phyloP scores from a whole-genome alignment of 2,797 vertebrate genomes.

The Pipistrellus pipistrellus region DNA sequence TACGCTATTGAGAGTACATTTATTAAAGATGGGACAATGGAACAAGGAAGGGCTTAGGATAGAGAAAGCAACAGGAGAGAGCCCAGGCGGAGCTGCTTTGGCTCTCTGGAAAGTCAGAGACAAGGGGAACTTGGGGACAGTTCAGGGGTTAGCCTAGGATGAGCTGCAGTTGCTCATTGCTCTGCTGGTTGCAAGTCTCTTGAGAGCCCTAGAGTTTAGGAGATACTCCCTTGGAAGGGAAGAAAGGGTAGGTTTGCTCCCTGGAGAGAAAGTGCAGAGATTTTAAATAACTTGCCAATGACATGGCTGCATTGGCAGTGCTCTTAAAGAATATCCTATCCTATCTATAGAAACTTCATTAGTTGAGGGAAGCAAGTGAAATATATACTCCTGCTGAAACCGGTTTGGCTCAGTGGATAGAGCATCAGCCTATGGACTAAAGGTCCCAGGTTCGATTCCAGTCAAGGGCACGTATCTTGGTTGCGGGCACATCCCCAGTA shows the following conservation, averaged over 20 bases:
- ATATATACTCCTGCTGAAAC: neutral
- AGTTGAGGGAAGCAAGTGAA: neutral
- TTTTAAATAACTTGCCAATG: conserved; percentile 17
- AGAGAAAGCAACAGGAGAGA: neutral
- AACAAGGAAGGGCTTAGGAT: neutral
- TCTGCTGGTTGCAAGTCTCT: too few species aligned
- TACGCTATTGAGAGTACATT: neutral
- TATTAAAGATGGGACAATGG: neutral
- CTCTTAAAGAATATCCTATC: neutral
- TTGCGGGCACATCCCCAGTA: too few species aligned
- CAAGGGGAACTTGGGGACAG: too few species aligned
- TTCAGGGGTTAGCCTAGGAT: neutral
- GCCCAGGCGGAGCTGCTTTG: neutral
- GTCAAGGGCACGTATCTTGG: too few species aligned
- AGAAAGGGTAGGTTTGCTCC: too few species aligned
- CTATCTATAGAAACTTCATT: conserved; percentile 8
- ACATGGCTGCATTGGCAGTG: neutral
- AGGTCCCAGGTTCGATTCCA: too few species aligned
- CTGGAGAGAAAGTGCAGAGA: neutral
- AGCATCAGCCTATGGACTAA: too few species aligned
- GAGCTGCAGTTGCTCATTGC: too few species aligned
- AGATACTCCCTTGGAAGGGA: neutral
- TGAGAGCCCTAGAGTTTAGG: neutral
- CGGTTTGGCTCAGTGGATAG: too few species aligned
- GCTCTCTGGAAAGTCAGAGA: neutral